Evolutionary conservation across 1,140 invertebrate genomes (phyloP).

Genomic region (Chironomus tepperi): DNA sequence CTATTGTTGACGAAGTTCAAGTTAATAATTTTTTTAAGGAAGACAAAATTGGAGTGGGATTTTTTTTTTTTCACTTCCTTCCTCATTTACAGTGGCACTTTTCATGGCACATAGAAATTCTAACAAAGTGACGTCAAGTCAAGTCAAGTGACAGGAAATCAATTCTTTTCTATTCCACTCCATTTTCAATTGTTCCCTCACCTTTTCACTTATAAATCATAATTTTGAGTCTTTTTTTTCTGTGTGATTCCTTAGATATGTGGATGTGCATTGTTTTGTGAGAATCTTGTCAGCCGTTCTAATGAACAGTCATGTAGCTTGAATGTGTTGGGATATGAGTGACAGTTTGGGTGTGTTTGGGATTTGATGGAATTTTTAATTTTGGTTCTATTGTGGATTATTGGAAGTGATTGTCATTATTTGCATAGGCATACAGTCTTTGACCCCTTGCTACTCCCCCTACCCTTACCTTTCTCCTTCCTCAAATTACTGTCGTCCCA

Average conservation of each 20-base stretch:
- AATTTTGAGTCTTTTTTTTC: too few relatives aligned
- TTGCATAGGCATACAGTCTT: too few relatives aligned
- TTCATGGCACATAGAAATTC: too few relatives aligned
- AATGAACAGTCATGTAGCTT: not conserved
- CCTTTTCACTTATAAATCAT: not conserved
- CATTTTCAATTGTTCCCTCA: not conserved
- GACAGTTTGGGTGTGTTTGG: too few relatives aligned
- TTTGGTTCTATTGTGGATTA: too few relatives aligned
- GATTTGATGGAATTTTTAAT: too few relatives aligned
- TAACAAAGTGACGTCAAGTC: not conserved
- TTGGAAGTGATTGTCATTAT: too few relatives aligned
- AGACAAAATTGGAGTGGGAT: not conserved
- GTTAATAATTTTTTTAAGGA: not conserved
- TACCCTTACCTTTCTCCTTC: too few relatives aligned
- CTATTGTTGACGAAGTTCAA: conserved; percentile 8
- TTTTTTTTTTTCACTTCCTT: conserved; percentile 15
- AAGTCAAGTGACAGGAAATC: conserved; percentile 18
- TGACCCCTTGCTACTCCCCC: too few relatives aligned
- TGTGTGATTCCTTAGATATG: too few relatives aligned
- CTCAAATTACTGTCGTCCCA: too few relatives aligned
- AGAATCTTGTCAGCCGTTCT: not conserved
- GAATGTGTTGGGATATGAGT: too few relatives aligned
- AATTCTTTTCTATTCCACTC: not conserved
- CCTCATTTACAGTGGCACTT: not conserved
- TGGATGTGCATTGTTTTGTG: not conserved